Evolutionary conservation across 2,888 invertebrate genomes (phyloP).

Genomic region (Baronia brevicornis): DNA sequence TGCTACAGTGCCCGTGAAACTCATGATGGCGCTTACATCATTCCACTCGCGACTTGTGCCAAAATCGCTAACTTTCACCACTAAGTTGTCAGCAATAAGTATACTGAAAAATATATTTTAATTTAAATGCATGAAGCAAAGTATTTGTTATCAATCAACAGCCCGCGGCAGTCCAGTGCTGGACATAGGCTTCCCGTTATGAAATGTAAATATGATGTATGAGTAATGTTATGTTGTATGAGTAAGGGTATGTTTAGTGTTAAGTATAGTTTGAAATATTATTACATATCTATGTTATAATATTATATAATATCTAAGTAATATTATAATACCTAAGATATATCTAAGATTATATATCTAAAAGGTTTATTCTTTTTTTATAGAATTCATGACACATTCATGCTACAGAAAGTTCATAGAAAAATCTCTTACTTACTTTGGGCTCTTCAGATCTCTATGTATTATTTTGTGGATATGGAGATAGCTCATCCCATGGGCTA

Average conservation of each 20-base stretch:
- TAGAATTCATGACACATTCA: constrained; percentile 3
- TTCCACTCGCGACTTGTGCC: constrained; percentile 97
- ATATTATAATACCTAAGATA: too few species aligned
- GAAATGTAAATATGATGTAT: too few species aligned
- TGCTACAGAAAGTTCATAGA: too few species aligned
- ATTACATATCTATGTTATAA: too few species aligned
- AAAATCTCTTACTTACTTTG: constrained; percentile 88
- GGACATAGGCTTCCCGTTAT: too few species aligned
- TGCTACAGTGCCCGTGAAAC: constrained; percentile 97
- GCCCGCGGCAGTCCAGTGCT: too few species aligned
- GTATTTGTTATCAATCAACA: too few species aligned
- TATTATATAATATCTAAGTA: too few species aligned
- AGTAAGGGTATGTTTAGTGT: too few species aligned
- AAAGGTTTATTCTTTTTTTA: constrained; percentile 2
- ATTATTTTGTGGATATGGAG: constrained; percentile 97
- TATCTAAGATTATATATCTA: constrained; percentile 3
- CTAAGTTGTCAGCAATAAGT: constrained; percentile 85
- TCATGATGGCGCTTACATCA: constrained; percentile 95
- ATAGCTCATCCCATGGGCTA: constrained; percentile 97
- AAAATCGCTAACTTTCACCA: constrained; percentile 98
- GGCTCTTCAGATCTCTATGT: constrained; percentile 98
- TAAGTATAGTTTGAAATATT: too few species aligned
- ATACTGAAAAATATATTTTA: constrained; percentile 75
- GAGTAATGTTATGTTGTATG: too few species aligned
- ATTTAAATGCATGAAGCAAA: constrained; percentile 1